Conservation (phyloP, 2,113 vertebrate species). For the Eretmochelys imbricata region DNA sequence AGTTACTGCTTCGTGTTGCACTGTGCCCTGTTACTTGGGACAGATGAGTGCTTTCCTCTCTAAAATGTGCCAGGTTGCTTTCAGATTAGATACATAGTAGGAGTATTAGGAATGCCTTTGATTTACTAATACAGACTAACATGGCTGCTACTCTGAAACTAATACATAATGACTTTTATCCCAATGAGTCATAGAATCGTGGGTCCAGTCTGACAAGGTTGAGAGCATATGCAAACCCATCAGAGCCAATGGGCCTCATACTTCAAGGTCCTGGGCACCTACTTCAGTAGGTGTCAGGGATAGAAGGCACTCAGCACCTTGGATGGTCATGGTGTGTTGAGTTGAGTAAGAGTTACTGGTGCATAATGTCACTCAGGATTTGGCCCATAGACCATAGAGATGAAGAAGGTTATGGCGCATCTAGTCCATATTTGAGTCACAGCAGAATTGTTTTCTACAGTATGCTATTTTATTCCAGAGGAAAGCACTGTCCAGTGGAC, state of each 20-base stretch:
- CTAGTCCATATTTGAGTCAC: neutral
- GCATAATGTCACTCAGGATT: neutral
- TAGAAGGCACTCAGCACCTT: neutral
- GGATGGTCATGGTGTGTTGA: neutral
- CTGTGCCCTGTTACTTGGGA: neutral
- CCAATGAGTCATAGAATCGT: neutral
- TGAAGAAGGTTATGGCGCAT: neutral
- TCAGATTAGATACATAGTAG: neutral
- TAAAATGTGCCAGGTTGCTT: neutral
- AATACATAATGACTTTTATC: neutral
- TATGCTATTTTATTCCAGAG: accelerated
- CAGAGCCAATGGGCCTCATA: neutral
- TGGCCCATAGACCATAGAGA: neutral
- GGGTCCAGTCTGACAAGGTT: neutral
- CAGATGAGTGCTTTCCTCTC: neutral
- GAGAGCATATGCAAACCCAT: accelerated
- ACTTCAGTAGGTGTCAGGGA: neutral
- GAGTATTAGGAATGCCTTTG: neutral
- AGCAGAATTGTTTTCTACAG: neutral
- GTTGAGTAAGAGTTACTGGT: neutral
- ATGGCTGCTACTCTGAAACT: neutral
- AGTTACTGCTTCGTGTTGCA: neutral
- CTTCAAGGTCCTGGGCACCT: neutral
- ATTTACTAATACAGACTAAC: neutral
- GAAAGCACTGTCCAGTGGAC: neutral